Evolutionary conservation across 2,113 vertebrate genomes (phyloP).

Genomic region (Xiphorhynchus elegans): DNA sequence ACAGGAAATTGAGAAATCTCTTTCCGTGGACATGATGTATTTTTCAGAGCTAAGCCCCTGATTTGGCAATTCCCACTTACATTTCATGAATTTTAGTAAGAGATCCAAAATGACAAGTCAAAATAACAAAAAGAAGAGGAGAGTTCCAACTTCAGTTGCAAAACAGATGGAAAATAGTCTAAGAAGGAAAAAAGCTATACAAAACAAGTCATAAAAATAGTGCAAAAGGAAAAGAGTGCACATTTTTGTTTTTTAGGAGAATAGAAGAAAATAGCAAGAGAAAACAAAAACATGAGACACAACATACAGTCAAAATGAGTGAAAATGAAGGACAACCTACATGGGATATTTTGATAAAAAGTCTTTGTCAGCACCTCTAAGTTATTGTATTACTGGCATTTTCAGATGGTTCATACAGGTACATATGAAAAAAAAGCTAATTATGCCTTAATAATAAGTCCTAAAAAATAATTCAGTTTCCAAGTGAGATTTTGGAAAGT

Average conservation of each 20-base stretch:
- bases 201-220: not conserved
- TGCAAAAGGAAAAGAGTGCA: not conserved
- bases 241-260: not conserved
- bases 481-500: not conserved
- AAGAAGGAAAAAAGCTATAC: not conserved
- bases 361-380: not conserved
- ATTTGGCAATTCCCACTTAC: not conserved
- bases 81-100: not conserved
- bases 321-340: not conserved
- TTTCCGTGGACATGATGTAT: not conserved
- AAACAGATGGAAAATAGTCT: not conserved
- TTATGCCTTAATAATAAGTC: not conserved
- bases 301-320: not conserved
- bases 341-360: not conserved
- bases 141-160: not conserved
- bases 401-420: not conserved
- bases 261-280: not conserved
- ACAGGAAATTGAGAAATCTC: not conserved
- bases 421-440: not conserved
- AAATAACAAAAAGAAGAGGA: not conserved
- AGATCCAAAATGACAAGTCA: not conserved
- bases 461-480: not conserved
- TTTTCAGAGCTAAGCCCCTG: constrained; percentile 2
- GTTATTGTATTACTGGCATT: not conserved
- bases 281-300: not conserved